phyloP scores from a whole-genome alignment of 1,140 invertebrate genomes.

The Lamellibrachia luymesi region DNA sequence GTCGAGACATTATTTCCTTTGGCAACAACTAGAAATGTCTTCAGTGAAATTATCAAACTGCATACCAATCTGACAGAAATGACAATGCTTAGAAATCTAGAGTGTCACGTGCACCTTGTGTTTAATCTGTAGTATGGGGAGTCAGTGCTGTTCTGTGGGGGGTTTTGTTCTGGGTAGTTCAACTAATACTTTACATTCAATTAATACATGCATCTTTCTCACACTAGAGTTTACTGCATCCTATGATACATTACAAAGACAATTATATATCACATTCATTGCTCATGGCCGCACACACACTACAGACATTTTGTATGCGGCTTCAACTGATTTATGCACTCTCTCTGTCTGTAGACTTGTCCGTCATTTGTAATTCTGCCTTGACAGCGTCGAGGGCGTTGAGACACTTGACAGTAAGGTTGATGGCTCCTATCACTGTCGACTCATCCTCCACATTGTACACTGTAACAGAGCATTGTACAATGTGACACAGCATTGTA shows the following conservation, averaged over 20 bases:
- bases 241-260: neutral
- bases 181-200: neutral
- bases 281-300: neutral
- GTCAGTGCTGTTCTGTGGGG: neutral
- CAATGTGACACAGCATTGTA: neutral
- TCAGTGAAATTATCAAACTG: neutral
- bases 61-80: neutral
- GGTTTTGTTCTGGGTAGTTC: neutral
- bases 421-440: slow-evolving; percentile 48
- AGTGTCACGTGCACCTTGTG: neutral
- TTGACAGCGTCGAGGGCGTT: slow-evolving; percentile 47
- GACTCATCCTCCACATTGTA: slow-evolving; percentile 43
- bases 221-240: neutral
- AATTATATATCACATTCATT: neutral
- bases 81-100: too few relatives aligned
- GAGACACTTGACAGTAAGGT: slow-evolving; percentile 49
- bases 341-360: neutral
- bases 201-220: neutral
- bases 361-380: slow-evolving; percentile 44
- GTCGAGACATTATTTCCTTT: neutral
- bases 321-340: neutral
- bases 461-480: slow-evolving; percentile 40
- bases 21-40: neutral
- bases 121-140: neutral
- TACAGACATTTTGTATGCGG: neutral